Base-by-base conservation (phyloP, 2,797 vertebrate species). In the Hylomyscus alleni region DNA sequence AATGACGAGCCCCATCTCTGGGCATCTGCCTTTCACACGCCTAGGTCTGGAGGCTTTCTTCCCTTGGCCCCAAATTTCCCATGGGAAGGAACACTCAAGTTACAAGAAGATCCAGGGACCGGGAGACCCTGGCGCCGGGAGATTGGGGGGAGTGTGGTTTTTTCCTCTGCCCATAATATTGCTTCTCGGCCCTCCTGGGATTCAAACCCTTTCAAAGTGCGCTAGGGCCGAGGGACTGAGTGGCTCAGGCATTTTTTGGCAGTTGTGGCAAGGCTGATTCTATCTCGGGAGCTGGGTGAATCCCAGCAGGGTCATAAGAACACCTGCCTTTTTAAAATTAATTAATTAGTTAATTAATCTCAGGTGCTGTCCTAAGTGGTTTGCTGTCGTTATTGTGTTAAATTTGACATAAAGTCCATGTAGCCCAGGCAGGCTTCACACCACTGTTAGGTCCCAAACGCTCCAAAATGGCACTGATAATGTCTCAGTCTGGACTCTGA, bases 1-100 rank as follows among this genome's bases (percentile, higher is more conserved):
- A 13, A 31, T 80, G 98, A 98, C 67, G 72, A 98, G 98, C 97
- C 97, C 5, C 26, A 82, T 58, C 50, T 58, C 50, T 14, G 17
- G 10, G 10, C 50, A 91, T 58, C 62, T 20, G 26, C 5, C 0
- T 14, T 37, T 89, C 69, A 91, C 6, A 13, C 24, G 82, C 37
- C 24, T 72, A 58, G 29, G 37, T 72, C 52, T 56, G 69, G 34
- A 82, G 29, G 17, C 31, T 60, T 87, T 81, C 87, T 93, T 85
- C 29, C 73, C 6, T 54, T 34, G 47, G 50, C 58, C 34, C 80
- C 85, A 62, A 58, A 85, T 73, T 96, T 93, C 60, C 76, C 60
- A 85, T 78, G 50, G 40, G 62, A 92, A 91, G 56, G 37, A 67
- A 31, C 54, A 11, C 52, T 94, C 31, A 62, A 67, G 69, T 89